These are phyloP conservation scores for Drosophila parthenogenetica DNA, from an alignment of 2,888 invertebrate genomes.

Conservation along the genomic window DNA sequence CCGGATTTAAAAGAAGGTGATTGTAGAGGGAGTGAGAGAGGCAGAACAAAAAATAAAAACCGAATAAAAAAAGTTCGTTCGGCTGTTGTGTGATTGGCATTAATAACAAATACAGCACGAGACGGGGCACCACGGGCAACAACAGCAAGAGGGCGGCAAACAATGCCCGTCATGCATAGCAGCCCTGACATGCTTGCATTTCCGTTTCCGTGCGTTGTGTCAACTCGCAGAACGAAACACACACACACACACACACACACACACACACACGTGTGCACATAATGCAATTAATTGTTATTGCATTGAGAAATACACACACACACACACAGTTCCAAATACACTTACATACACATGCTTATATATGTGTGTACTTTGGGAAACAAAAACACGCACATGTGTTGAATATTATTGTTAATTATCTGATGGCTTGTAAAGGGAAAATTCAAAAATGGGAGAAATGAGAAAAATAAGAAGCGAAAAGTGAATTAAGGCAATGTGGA, in stretches of 20 bases:
- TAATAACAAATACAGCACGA: conserved; percentile 22
- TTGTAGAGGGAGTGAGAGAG: no score
- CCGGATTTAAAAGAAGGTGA: no score
- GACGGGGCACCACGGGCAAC: not conserved
- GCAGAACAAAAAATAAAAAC: not conserved
- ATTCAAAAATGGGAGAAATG: not conserved
- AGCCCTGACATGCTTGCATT: conserved; percentile 65
- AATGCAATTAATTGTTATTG: conserved; percentile 73
- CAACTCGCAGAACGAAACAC: conserved; percentile 31
- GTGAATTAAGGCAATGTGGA: conserved; percentile 25
- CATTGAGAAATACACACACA: conserved; percentile 43
- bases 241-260: conserved; percentile 21
- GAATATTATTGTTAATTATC: conserved; percentile 73
- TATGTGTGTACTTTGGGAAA: conserved; percentile 4
- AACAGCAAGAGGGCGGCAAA: conserved; percentile 4
- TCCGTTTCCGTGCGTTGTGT: conserved; percentile 64
- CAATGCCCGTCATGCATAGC: conserved; percentile 64
- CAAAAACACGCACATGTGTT: conserved; percentile 21
- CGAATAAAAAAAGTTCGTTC: not conserved
- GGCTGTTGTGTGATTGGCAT: conserved; percentile 11
- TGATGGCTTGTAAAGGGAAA: conserved; percentile 38
- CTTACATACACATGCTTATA: conserved; percentile 16
- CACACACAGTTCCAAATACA: conserved; percentile 13
- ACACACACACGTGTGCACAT: conserved; percentile 15
- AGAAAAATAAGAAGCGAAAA: conserved; percentile 19